Base-by-base conservation (phyloP, 2,797 vertebrate genomes). In the Lithobates pipiens region DNA sequence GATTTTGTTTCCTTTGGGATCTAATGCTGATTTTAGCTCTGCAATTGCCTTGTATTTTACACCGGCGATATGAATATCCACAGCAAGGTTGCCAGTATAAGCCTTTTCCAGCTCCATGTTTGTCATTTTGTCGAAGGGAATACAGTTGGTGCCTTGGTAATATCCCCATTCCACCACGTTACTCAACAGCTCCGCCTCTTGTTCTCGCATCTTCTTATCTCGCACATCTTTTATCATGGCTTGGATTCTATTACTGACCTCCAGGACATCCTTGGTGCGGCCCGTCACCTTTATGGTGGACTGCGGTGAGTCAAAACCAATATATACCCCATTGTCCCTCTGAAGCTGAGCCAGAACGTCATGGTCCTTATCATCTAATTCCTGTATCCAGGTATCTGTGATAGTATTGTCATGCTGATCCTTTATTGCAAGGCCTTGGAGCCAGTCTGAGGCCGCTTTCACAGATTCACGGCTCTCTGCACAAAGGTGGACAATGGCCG, bases 161-260 rank as follows among this genome's bases (percentile, higher is more conserved):
- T 96, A 97, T 79, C 94, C 94, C 97, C 98, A 99, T 2, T 96
- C 94, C 29, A 93, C 94, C 57, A 95, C 77, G 0, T 92, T 88
- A 11, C 61, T 82, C 18, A 88, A 54, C 68, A 90, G 70, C 8
- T 95, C 92, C 27, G 94, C 92, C 16, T 91, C 93, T 72, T n/a
- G 93, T 74, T 88, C 91, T 50, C 92, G 72, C 15, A 92, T 93
- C 76, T 93, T 90, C 23, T 89, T 8, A 0, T 88, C 84, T 69
- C 91, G 93, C 0, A 89, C 65, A 15, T 57, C 88, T 57, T 86
- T 91, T 69, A 98, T 42, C 90, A 98, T 94, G 0, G 25, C 61
- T 10, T 65, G 61, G n/a, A 65, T 65, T 25, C 25, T 23, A 25
- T 25, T 65, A 25, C 61, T 88, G 80, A 94, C 94, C 0, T 69